Base-by-base conservation (phyloP, 2,797 vertebrate genomes). In the Fundulus diaphanus region DNA sequence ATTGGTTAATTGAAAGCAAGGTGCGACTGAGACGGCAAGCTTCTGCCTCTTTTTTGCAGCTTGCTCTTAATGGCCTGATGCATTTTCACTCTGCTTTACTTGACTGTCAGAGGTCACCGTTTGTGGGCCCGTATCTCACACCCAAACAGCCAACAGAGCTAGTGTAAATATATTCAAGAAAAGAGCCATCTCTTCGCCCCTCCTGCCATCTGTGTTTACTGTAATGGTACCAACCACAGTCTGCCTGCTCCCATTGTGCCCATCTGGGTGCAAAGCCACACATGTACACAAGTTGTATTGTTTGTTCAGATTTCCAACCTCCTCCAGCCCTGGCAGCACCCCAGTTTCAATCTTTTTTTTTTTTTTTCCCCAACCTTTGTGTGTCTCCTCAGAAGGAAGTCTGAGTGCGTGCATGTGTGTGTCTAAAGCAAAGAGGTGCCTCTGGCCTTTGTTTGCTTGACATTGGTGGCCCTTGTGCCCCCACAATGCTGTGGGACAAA, bases 401-500 rank as follows among this genome's bases (percentile, higher is more conserved):
- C 81, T 59, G 82, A 72, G 83, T 85, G 82, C 80, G 72, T 79
- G 68, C 44, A 69, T 80, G 66, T 87, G 73, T 79, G 81, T 80
- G 85, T 74, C 79, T 65, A 51, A 79, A 77, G 86, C 83, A 83
- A 78, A 18, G 87, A 91, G 90, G 92, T 93, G 88, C 92, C 92
- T 91, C 90, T 91, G 84, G 91, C 82, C 91, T 94, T 96, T 96
- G 95, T 96, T 93, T 92, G 90, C 81, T 79, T 94, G 94, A 95
- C 95, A 95, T 95, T 95, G 93, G 92, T 91, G 90, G 92, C 95
- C 93, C 94, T 96, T 95, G 94, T 95, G 86, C 90, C 89, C 89
- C 87, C 82, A 87, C 87, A 85, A 90, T 90, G 90, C 89, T 66
- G 73, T 18, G 35, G 89, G 91, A 96, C 95, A 96, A 96, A 94